Evolutionary conservation across 2,888 invertebrate genomes (phyloP).

Genomic region (Habroteleia sp.): DNA sequence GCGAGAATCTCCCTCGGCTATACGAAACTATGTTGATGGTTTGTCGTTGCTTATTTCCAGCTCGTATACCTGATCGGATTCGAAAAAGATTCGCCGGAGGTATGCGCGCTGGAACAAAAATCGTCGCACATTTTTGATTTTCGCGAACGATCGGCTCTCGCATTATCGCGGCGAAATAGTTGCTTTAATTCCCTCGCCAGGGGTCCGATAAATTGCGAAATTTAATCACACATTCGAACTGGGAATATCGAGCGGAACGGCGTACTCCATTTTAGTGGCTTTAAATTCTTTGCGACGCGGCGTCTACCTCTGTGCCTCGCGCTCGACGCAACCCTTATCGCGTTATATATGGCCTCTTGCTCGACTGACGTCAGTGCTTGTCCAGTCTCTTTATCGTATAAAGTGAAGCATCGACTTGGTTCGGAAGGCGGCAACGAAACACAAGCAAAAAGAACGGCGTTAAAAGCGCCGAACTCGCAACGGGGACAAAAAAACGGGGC

Average conservation of each 20-base stretch:
- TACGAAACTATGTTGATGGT: constrained; percentile 79
- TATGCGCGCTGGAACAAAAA: constrained; percentile 75
- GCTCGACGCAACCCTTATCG: constrained; percentile 56
- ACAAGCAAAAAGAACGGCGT: constrained; percentile 20
- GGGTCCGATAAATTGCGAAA: constrained; percentile 29
- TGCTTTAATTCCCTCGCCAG: constrained; percentile 1
- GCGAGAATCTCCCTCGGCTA: constrained; percentile 74
- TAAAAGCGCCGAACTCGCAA: constrained; percentile 9
- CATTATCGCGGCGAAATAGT: constrained; percentile 8
- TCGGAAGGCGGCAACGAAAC: constrained; percentile 28
- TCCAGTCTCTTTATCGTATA: constrained; percentile 53
- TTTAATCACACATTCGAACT: constrained; percentile 39
- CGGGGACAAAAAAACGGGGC: constrained; percentile 40
- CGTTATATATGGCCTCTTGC: constrained; percentile 54
- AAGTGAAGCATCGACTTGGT: constrained; percentile 61
- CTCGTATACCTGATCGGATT: constrained; percentile 79
- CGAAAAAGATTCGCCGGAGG: constrained; percentile 74
- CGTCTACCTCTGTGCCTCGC: constrained; percentile 27
- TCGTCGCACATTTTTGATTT: constrained; percentile 53
- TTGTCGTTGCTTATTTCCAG: constrained; percentile 80
- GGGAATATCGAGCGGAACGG: constrained; percentile 22
- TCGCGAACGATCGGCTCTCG: neutral
- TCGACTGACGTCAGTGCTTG: constrained; percentile 60
- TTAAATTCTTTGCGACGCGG: constrained; percentile 35
- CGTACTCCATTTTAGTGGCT: constrained; percentile 33